Base-by-base conservation (phyloP, 2,797 vertebrate genomes). In the Peromyscus aztecus region DNA sequence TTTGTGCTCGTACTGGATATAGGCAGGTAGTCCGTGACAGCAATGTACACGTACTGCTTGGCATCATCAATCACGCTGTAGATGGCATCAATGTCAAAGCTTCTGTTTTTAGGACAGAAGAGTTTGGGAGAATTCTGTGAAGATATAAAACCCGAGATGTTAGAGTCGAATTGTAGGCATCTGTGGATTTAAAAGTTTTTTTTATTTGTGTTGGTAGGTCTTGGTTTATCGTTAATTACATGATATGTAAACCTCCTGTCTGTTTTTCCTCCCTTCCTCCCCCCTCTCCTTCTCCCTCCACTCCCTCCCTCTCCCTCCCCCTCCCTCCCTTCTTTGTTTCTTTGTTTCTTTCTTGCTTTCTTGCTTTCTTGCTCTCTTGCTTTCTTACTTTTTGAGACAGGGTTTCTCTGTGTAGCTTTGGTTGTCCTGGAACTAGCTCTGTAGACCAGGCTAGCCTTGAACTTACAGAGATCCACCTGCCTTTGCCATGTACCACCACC, bases 11-110 rank as follows among this genome's bases (percentile, higher is more conserved):
- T 99, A 98, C 98, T 99, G 73, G 98, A 98, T 97, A 99, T 96
- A 0, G 99, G 99, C 97, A 99, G 97, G 97, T 99, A 99, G 97
- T 99, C 99, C 21, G 98, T 99, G 97, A 99, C 99, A 23, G 99
- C 99, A 57, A 99, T 99, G 83, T 99, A 99, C 69, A 99, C 99
- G 75, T 99, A 99, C 67, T 98, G 99, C 17, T 98, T 98, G 1
- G 99, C 99, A 0, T 99, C 99, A 5, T 99, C 99, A 4, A 99
- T 99, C 96, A 99, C 99, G 12, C 98, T 99, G 98, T 99, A 99
- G 98, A 99, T 99, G 97, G 99, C 99, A 43, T 99, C 99, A 7
- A 99, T 99, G 97, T 99, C 99, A 94, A 98, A 99, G 96, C 99
- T 99, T 90, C 99, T 99, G 96, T 99, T 98, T 98, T 99, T 99